Percentiles rank a stretch among this genome's conserved stretches.
Conservation (phyloP, 2,888 invertebrate species). For the Temnothorax unifasciatus region DNA sequence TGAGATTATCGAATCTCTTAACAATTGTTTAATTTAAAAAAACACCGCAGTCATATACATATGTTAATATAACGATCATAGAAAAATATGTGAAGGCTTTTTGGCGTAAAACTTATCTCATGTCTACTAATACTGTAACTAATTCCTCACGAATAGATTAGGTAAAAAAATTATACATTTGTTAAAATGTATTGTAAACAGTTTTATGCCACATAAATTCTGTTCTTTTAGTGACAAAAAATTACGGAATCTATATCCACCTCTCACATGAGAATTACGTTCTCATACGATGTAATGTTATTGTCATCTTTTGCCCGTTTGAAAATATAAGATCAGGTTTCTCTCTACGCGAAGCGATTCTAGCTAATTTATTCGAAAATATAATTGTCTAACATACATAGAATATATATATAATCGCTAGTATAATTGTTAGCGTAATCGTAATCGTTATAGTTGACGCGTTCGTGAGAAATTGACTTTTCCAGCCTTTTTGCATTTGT, state of each 20-base stretch:
- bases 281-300: slow-evolving; percentile 27
- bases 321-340: slow-evolving; percentile 36
- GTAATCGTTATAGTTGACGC: slow-evolving; percentile 26
- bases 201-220: neutral
- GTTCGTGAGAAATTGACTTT: slow-evolving; percentile 42
- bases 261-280: neutral
- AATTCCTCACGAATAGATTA: slow-evolving; percentile 27
- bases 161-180: slow-evolving; percentile 4
- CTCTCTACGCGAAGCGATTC: slow-evolving; percentile 27
- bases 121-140: slow-evolving; percentile 49
- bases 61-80: slow-evolving; percentile 7
- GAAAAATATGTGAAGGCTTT: slow-evolving; percentile 18
- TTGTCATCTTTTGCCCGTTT: slow-evolving; percentile 36
- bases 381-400: slow-evolving; percentile 21
- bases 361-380: slow-evolving; percentile 32
- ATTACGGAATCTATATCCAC: neutral
- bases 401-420: slow-evolving; percentile 25
- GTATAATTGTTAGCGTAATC: slow-evolving; percentile 1
- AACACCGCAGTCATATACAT: neutral
- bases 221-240: neutral
- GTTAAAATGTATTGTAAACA: neutral
- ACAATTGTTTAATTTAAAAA: neutral
- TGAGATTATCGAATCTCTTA: slow-evolving; percentile 11
- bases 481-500: slow-evolving; percentile 33
- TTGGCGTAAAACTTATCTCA: neutral